phyloP scores from a whole-genome alignment of 2,113 vertebrate species.

The Leucopternis melanops region DNA sequence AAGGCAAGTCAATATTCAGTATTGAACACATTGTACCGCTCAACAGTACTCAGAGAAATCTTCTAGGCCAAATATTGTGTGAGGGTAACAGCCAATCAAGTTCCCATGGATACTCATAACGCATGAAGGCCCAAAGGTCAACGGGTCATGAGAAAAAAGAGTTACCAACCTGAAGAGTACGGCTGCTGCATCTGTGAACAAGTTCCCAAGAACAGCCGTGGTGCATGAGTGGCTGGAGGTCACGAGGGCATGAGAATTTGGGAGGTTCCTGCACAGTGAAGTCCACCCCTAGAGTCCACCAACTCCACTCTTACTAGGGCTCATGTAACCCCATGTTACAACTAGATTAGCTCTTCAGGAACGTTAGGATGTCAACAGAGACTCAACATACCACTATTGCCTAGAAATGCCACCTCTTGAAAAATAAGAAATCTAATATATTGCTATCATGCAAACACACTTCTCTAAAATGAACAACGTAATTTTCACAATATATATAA shows the following conservation, averaged over 20 bases:
- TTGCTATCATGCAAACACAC: neutral
- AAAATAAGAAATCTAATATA: neutral
- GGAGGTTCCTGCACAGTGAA: neutral
- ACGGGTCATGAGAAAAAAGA: slow-evolving; percentile 41
- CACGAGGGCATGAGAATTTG: slow-evolving; percentile 11
- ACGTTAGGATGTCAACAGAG: neutral
- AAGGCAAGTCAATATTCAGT: neutral
- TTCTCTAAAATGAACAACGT: neutral
- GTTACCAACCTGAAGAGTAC: neutral
- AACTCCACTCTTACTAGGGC: neutral
- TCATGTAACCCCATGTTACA: neutral
- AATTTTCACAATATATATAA: neutral
- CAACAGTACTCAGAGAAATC: neutral
- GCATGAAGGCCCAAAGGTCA: slow-evolving; percentile 45
- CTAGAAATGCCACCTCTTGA: neutral
- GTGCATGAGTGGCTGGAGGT: slow-evolving; percentile 26
- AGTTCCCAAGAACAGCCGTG: neutral
- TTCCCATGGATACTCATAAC: slow-evolving; percentile 36
- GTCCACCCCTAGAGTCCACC: neutral
- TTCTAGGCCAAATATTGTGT: neutral
- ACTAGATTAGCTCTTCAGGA: neutral
- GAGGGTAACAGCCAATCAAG: neutral
- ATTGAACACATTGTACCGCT: neutral
- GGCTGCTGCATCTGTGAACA: neutral
- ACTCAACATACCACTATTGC: neutral